Evolutionary conservation across 2,113 vertebrate genomes (phyloP), one percentile per base, ranked within the genome.

Genomic region (Tachuris rubrigastra): DNA sequence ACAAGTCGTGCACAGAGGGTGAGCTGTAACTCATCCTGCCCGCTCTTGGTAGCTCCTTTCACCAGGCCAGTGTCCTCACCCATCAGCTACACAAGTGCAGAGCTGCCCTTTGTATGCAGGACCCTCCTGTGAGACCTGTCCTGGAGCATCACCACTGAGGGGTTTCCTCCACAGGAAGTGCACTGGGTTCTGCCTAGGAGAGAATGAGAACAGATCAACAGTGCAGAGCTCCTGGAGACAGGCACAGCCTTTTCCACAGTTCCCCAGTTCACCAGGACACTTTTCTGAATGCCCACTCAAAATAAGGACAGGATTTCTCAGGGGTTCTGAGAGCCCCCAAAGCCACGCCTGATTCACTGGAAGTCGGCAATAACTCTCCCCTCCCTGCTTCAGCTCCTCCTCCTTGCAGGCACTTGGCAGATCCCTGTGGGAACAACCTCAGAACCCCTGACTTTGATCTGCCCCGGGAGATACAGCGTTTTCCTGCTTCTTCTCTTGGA

Each of bases 11-110:
- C 52, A 79, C 65, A 92, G 97, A 74, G n/a, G 93, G 85, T 49
- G 91, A 91, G 95, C 93, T 98, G 97, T 94, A 97, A 93, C 92
- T 97, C 98, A 98, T 98, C 84, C 84, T 88, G 96, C 20, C 55
- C 56, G 87, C 65, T 76, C 74, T 31, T 58, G 62, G 74, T 89
- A 87, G 88, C 50, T 82, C 47, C 94, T 83, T 55, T 46, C 10
- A n/a, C 73, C 44, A 35, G 80, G 73, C 53, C 74, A 47, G 31
- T 74, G 77, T 85, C 65, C 69, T 92, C 67, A 85, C 53, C 79
- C 79, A 85, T 87, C 89, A 78, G 87, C 89, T 96, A 92, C 49
- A 85, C 63, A 58, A 59, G 66, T 3, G 4, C 83, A 58, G 31
- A 74, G 47, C 73, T 91, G 89, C 41, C 46, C 60, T 53, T 95